phyloP scores from a whole-genome alignment of 2,113 vertebrate genomes.

The Chamaea fasciata region DNA sequence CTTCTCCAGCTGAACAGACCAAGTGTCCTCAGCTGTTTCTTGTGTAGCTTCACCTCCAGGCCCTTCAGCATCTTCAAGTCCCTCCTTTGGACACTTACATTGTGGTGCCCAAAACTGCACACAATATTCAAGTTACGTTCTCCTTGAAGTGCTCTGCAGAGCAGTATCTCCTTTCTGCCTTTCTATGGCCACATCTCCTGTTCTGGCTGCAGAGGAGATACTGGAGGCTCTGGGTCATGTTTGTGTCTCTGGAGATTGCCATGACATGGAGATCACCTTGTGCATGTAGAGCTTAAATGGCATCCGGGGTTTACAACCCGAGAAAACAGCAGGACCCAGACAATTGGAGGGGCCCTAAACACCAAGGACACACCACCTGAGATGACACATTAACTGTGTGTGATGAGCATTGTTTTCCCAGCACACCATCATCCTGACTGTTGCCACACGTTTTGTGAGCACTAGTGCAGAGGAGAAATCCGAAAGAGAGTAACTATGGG shows the following conservation, averaged over 20 bases:
- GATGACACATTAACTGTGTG: neutral
- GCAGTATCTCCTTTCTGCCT: neutral
- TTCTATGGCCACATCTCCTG: neutral
- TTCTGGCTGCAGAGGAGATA: neutral
- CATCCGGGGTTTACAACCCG: neutral
- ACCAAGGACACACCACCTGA: neutral
- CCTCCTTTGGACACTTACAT: neutral
- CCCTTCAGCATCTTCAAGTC: neutral
- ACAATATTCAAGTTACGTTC: neutral
- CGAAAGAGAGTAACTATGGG: neutral
- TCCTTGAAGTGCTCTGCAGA: neutral
- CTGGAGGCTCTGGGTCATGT: neutral
- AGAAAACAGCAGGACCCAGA: neutral
- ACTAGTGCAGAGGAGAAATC: neutral
- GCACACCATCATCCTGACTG: neutral
- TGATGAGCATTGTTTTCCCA: neutral
- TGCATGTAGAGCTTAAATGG: neutral
- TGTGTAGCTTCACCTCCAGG: fast-evolving
- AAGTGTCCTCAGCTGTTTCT: neutral
- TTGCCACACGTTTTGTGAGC: neutral
- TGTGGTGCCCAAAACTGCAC: neutral
- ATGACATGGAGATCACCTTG: neutral
- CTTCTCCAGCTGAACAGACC: neutral
- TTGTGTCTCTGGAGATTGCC: neutral
- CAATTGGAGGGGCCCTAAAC: neutral